Base-by-base conservation (phyloP, 92 coral and sea anemone genomes). In the Muricea muricata region DNA sequence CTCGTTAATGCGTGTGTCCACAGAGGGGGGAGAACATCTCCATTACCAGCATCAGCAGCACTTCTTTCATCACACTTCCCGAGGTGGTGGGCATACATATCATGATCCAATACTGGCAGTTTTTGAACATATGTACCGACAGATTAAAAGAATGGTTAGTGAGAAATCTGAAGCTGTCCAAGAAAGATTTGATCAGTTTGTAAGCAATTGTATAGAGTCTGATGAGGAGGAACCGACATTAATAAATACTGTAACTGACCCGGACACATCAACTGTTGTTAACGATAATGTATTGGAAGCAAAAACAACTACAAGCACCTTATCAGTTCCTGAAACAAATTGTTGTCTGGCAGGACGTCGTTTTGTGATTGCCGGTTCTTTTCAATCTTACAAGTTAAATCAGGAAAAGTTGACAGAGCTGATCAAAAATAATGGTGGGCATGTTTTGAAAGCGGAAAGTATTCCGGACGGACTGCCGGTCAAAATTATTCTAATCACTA, bases 1-100 rank as follows among this genome's bases (percentile, higher is more conserved):
- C 40, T 87, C 91, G 3, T 78, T 91, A 23, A 80, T 91, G 37
- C 86, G 86, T 9, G 74, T 89, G 31, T 80, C 88, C 30, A 91
- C 94, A 6, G 92, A 91, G 80, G 90, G 91, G 28, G 94, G 92
- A 40, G 92, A 91, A 66, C 89, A 84, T 7, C 48, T 84, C 58
- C 90, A 88, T 26, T 91, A 91, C 80, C 75, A 88, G n/a, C 75
- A 69, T 24, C 75, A 69, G 25, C 46, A 34, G 41, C 86, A 81
- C 46, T 81, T 81, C 65, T 81, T 81, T 34, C 86, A 81, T 32
- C 86, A 81, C 45, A 81, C 86, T 25, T 57, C 86, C 25, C 61
- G 86, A n/a, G 78, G 86, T 39, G 78, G 86, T 81, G 86, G 86
- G 25, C 55, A 81, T 25, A 66, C 65, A 47, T 81, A 66, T 29